Evolutionary conservation across 2,113 vertebrate species (phyloP), one percentile per base, ranked within the genome.

Genomic region (Brevimyrus niger): DNA sequence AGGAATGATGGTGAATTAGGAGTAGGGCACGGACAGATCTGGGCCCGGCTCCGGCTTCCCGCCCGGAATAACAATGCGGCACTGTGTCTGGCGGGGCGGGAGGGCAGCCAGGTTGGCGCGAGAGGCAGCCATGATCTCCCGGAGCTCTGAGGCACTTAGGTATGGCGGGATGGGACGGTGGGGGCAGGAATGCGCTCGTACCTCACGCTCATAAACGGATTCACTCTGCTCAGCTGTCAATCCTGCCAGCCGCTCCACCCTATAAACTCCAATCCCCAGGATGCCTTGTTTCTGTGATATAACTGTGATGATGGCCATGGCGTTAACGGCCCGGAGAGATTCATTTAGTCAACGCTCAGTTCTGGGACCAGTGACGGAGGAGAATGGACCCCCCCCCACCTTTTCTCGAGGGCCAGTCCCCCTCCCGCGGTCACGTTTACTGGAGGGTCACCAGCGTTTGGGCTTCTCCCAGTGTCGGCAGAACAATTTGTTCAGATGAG

Each of bases 311-410:
- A 91, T 89, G 90, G 92, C 91, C 85, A 55, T 88, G 82, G 87
- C 92, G 89, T 93, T 92, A 94, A 93, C 92, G 94, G 92, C 90
- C 90, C 85, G 90, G 58, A 90, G 90, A 92, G 93, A 93, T 91
- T 91, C 91, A 93, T 91, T 92, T 91, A 91, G 90, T 89, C 31
- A 42, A 91, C 85, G 89, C 93, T 92, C 88, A 65, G 88, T 90
- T 89, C 90, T 93, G 93, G 93, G 95, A 95, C 93, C 93, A 93
- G 94, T 95, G 92, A 93, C 93, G 93, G 93, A 91, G 92, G 93
- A 92, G 87, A 91, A 90, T 90, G 92, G 51, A 55, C 86, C 21
- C 53, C 19, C 19, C 27, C 51, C 13, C 17, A 11, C 53, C 35
- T 61, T 87, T 76, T 38, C 69, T 76, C 69, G 1, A 38, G 27